Conservation (phyloP, 30 jellyfish, hydroid and myxozoan species). For the Pseudorhiza aurosa region DNA sequence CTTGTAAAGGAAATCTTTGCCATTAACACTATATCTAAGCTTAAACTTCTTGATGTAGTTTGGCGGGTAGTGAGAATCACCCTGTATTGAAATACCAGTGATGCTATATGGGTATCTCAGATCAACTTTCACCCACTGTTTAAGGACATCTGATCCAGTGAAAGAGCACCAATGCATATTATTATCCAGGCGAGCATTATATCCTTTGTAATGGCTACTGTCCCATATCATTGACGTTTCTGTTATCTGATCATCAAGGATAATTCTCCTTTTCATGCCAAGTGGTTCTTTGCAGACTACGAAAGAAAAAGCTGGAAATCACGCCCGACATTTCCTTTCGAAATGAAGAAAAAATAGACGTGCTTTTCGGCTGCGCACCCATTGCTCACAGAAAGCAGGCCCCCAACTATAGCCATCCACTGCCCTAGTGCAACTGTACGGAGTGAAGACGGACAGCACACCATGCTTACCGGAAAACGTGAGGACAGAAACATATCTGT, state of each 20-base stretch:
- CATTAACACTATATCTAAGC: slow-evolving; percentile 53
- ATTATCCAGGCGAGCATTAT: slow-evolving; percentile 53
- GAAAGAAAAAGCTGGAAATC: no score
- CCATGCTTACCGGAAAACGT: no score
- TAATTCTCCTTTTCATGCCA: slow-evolving; percentile 60
- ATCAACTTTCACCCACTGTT: slow-evolving; percentile 64
- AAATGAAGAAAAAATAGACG: no score
- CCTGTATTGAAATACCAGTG: slow-evolving; percentile 68
- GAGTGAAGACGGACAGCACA: no score
- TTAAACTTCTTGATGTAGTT: slow-evolving; percentile 45
- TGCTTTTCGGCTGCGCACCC: no score
- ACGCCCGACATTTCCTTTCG: no score
- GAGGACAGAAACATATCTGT: no score
- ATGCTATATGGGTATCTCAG: slow-evolving; percentile 40
- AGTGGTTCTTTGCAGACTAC: slow-evolving; percentile 61
- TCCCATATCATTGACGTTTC: slow-evolving; percentile 1
- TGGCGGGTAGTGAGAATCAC: slow-evolving; percentile 41
- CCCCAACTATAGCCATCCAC: no score
- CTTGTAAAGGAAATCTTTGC: not conserved
- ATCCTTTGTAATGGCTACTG: not conserved
- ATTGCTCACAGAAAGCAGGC: no score
- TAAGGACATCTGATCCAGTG: not conserved
- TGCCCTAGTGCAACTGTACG: no score
- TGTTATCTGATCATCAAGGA: slow-evolving; percentile 43
- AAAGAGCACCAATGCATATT: slow-evolving; percentile 50